A percentile compares a stretch with the other conserved stretches of the same genome.
These are phyloP conservation scores for Pseudorectes ferrugineus DNA, from an alignment of 2,113 vertebrate species.

Conservation along the genomic window DNA sequence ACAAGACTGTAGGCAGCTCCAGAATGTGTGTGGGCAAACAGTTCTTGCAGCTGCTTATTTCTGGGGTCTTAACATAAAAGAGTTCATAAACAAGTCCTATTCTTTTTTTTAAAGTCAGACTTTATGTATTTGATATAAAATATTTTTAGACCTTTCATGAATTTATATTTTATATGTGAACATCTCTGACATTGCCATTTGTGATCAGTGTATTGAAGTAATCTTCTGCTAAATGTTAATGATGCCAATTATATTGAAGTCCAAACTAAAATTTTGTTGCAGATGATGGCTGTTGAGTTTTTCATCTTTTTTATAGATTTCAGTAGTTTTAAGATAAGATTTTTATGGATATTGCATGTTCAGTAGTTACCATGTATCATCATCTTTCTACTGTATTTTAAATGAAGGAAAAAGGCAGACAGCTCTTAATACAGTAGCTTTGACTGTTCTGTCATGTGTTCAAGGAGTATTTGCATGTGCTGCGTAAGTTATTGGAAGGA, in stretches of 20 bases:
- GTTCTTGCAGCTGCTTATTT: constrained; percentile 30
- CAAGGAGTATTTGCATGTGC: neutral
- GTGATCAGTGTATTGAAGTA: neutral
- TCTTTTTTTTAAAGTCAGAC: neutral
- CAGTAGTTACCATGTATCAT: neutral
- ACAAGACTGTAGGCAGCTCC: constrained; percentile 15
- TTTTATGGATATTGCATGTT: neutral
- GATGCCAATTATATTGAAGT: neutral
- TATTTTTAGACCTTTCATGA: neutral
- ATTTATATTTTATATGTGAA: neutral
- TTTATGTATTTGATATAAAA: neutral
- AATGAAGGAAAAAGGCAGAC: neutral
- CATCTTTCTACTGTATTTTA: neutral
- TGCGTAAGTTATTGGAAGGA: neutral
- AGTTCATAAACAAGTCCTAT: neutral
- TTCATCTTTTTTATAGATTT: neutral
- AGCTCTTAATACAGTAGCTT: neutral
- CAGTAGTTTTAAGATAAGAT: neutral
- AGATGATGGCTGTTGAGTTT: neutral
- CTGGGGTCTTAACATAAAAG: neutral
- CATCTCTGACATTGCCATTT: neutral
- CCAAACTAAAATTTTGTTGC: neutral
- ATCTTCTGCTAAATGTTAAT: neutral
- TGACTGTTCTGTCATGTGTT: neutral
- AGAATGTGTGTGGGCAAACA: constrained; percentile 56